Conservation (phyloP, 2,113 vertebrate genomes). For the Lophius piscatorius region DNA sequence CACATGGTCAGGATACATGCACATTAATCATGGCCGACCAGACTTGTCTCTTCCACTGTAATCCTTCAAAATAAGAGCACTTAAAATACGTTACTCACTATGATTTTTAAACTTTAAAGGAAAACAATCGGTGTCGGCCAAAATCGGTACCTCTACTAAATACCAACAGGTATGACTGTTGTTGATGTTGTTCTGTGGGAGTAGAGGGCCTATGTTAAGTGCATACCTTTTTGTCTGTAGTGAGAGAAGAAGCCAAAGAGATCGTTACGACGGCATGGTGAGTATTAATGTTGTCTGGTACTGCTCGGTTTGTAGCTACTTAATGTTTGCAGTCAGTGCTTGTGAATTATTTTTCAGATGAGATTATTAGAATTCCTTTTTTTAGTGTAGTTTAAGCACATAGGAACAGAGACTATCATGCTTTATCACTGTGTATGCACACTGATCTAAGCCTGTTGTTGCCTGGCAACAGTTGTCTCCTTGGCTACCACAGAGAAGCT, state of each 20-base stretch:
- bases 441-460: constrained; percentile 76
- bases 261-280: constrained; percentile 97
- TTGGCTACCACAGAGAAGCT: constrained; percentile 78
- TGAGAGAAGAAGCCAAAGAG: constrained; percentile 90
- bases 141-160: no score
- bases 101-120: no score
- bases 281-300: constrained; percentile 39
- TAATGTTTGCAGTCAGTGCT: not conserved
- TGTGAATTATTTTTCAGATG: constrained; percentile 33
- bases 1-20: no score
- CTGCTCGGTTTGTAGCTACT: not conserved
- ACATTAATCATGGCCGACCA: no score
- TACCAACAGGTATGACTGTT: no score
- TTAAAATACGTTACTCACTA: no score
- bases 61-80: no score
- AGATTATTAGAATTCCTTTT: constrained; percentile 54
- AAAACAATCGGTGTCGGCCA: no score
- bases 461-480: constrained; percentile 83
- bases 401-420: constrained; percentile 49
- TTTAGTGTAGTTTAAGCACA: constrained; percentile 57
- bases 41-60: no score
- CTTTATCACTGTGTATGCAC: constrained; percentile 59
- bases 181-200: no score
- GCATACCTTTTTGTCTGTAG: constrained; percentile 55
- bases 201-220: no score